Base-by-base conservation (phyloP, 2,113 vertebrate species). In the Lucifuga dentata region DNA sequence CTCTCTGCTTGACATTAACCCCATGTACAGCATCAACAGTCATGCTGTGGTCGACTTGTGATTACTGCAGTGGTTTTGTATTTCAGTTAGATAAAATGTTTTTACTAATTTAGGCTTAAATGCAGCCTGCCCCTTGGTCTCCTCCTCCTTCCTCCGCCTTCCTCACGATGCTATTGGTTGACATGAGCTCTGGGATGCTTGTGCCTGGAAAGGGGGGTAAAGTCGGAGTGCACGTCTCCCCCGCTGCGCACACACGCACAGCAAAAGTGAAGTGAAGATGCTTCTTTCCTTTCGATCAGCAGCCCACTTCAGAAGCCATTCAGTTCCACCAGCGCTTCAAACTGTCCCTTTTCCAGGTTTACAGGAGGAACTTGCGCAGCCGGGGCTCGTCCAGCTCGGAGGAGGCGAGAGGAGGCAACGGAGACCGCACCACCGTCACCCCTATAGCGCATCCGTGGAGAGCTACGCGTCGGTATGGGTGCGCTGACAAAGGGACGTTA, bases 201-300 rank as follows among this genome's bases (percentile, higher is more conserved):
- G 60, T 73, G 74, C 68, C 17, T 53, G 45, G 35, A 46, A 36
- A 44, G 62, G 64, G 70, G 70, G 66, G 62, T 58, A 53, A 78
- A 78, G 41, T 80, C 70, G 11, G 58, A 76, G 81, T 67, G 80
- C 83, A 44, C 68, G 62, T 51, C 78, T 45, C 49, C 13, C 60
- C 43, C 3, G 58, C 56, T 43, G 78, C 75, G 68, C 76, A 70
- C 76, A 79, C 70, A 55, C 67, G 38, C 81, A 16, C 76, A 5
- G 78, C 23, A 13, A 73, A 78, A 83, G 79, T 86, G 81, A 75
- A 72, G 81, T 68, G 85, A 84, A 81, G 86, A 88, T 88, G 86
- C 87, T 63, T 57, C 58, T 78, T 67, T 57, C 49, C 49, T 59
- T 16, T 39, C 66, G 21, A 35, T 1, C 77, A 13, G 40, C 68